These are phyloP conservation scores for Andricus grossulariae DNA, from an alignment of 1,140 invertebrate genomes.

Conservation along the genomic window DNA sequence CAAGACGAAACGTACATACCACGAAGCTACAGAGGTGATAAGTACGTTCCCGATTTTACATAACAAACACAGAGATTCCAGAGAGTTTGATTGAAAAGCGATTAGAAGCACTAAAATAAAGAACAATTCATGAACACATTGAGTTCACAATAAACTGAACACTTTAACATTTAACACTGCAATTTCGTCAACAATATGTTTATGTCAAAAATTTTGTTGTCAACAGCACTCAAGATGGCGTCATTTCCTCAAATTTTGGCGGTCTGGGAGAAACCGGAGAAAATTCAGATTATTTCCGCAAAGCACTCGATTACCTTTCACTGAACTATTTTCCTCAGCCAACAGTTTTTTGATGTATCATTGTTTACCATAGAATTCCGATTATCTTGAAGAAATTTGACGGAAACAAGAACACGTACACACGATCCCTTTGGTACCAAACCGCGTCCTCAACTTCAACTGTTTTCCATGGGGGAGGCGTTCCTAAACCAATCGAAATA, in stretches of 20 bases:
- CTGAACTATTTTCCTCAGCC: neutral
- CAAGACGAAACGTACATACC: neutral
- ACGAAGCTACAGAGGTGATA: no score
- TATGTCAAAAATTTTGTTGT: conserved; percentile 17
- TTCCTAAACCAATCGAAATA: conserved; percentile 13
- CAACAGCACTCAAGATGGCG: conserved; percentile 22
- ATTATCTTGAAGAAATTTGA: conserved; percentile 4
- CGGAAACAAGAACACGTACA: neutral
- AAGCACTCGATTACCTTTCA: neutral
- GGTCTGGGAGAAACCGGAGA: neutral
- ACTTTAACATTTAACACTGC: neutral
- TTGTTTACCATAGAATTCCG: neutral
- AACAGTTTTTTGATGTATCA: neutral
- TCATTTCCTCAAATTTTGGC: conserved; percentile 24
- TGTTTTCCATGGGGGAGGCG: neutral
- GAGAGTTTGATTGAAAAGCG: no score
- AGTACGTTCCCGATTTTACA: no score
- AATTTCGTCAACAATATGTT: conserved; percentile 15
- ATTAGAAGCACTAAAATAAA: no score
- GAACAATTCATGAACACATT: no score
- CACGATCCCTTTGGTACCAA: neutral
- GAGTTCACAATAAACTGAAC: neutral
- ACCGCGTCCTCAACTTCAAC: conserved; percentile 26
- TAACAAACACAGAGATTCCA: no score
- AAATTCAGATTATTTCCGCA: neutral